Conservation (phyloP, 2,888 invertebrate genomes). For the Cremastinae sp. region DNA sequence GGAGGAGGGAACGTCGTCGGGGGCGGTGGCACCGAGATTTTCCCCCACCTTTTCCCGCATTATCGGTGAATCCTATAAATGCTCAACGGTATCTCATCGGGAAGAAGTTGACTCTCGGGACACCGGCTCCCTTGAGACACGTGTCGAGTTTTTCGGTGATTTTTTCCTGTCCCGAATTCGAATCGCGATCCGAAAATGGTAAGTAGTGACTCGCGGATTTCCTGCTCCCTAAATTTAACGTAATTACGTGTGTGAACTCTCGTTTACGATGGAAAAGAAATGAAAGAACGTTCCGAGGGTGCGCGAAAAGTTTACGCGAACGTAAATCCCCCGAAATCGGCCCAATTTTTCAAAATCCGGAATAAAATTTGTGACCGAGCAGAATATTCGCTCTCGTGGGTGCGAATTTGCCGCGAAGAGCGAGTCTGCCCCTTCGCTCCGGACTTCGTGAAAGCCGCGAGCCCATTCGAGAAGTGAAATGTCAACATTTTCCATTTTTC, state of each 20-base stretch:
- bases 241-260: slow-evolving; percentile 39
- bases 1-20: slow-evolving; percentile 40
- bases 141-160: slow-evolving; percentile 72
- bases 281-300: slow-evolving; percentile 20
- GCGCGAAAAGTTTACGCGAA: slow-evolving; percentile 9
- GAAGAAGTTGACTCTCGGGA: slow-evolving; percentile 74
- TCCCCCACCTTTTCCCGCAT: slow-evolving; percentile 68
- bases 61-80: slow-evolving; percentile 80
- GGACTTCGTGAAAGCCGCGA: slow-evolving; percentile 41
- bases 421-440: too few species aligned
- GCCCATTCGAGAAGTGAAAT: slow-evolving; percentile 44
- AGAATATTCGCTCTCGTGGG: neutral
- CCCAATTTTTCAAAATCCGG: neutral
- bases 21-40: slow-evolving; percentile 46
- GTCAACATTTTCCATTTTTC: slow-evolving; percentile 28
- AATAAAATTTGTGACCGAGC: slow-evolving; percentile 14
- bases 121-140: slow-evolving; percentile 74
- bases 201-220: slow-evolving; percentile 62
- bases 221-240: slow-evolving; percentile 10
- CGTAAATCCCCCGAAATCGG: too few species aligned
- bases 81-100: slow-evolving; percentile 72
- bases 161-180: neutral
- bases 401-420: too few species aligned
- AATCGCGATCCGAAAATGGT: slow-evolving; percentile 61
- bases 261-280: neutral